Conservation (phyloP, 2,888 invertebrate genomes). For the Erannis defoliaria region DNA sequence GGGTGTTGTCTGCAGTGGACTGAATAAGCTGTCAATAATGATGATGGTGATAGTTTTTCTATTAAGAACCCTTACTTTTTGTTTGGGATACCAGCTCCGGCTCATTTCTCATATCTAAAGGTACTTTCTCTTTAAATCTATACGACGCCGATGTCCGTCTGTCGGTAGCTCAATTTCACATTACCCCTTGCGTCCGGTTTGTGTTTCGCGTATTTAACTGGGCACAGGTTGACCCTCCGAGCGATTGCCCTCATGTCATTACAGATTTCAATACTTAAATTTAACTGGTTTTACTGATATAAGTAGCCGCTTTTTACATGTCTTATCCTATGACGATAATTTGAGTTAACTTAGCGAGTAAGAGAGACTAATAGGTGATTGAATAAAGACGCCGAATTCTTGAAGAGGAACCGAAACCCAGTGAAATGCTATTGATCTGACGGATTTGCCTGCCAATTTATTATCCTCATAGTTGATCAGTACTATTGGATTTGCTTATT, state of each 20-base stretch:
- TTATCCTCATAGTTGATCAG: background rate
- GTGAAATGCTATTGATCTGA: too few species aligned
- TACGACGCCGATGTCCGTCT: background rate
- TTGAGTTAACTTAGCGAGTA: background rate
- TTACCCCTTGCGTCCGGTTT: constrained; percentile 50
- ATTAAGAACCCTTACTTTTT: too few species aligned
- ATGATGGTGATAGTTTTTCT: too few species aligned
- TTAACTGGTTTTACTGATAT: background rate
- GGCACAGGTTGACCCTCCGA: constrained; percentile 59
- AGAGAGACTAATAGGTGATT: too few species aligned
- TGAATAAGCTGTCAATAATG: too few species aligned
- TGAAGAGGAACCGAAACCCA: background rate
- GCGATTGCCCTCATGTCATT: constrained; percentile 50
- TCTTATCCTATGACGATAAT: background rate
- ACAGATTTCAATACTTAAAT: constrained; percentile 46
- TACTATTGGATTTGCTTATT: background rate
- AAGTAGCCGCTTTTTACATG: background rate
- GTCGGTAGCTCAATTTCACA: constrained; percentile 45
- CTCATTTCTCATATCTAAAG: background rate
- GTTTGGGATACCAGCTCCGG: too few species aligned
- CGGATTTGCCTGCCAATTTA: too few species aligned
- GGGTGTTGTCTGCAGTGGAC: too few species aligned
- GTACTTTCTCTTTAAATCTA: background rate
- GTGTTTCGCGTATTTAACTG: constrained; percentile 58
- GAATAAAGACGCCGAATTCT: background rate